A percentile compares a stretch with the other conserved stretches of the same genome.
Conservation (phyloP, 1,140 invertebrate species). For the Onthophagus taurus region DNA sequence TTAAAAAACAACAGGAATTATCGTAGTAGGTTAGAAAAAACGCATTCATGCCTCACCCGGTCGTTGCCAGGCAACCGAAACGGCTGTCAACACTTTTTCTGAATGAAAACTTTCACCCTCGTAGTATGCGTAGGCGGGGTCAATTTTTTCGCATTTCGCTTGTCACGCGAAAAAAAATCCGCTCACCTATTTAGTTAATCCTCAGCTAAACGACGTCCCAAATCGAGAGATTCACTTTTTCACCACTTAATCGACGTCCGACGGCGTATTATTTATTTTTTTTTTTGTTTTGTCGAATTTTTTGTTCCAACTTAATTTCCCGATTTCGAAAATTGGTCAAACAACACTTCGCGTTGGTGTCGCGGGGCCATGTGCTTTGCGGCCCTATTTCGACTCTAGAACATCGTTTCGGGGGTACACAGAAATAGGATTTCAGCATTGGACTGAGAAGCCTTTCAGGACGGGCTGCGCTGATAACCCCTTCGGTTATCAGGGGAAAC, state of each 20-base stretch:
- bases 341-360: too few relatives aligned
- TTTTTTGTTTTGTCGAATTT: neutral
- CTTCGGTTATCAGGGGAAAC: conserved; percentile 37
- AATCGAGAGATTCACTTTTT: too few relatives aligned
- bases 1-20: too few relatives aligned
- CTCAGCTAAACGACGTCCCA: too few relatives aligned
- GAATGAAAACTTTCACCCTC: conserved; percentile 48
- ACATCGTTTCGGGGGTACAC: conserved; percentile 17
- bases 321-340: too few relatives aligned
- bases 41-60: too few relatives aligned
- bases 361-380: too few relatives aligned
- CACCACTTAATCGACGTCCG: neutral
- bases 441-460: conserved; percentile 5
- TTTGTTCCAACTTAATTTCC: neutral
- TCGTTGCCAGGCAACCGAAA: conserved; percentile 48
- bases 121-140: neutral
- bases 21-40: neutral
- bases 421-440: conserved; percentile 6
- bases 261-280: neutral
- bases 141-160: neutral
- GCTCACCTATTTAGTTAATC: too few relatives aligned
- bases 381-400: too few relatives aligned
- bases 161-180: neutral
- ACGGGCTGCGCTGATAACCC: conserved; percentile 33
- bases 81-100: conserved; percentile 53